phyloP scores from a whole-genome alignment of 2,797 vertebrate species.

The Melanotaenia pygmaea region DNA sequence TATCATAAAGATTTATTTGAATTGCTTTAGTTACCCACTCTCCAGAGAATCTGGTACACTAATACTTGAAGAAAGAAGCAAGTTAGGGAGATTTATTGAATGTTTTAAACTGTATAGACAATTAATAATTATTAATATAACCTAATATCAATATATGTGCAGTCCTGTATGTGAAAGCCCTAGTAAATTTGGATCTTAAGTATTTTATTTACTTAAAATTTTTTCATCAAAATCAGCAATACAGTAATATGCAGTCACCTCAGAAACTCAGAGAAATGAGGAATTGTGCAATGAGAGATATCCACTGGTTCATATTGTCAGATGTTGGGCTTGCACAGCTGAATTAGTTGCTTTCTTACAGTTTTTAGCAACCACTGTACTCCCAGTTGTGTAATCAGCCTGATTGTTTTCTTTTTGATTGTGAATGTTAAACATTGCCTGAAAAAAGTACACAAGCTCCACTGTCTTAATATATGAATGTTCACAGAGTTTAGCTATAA shows the following conservation, averaged over 20 bases:
- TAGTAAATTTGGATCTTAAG: constrained; percentile 81
- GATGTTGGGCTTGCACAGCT: constrained; percentile 40
- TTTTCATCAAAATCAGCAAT: constrained; percentile 80
- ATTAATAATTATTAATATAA: constrained; percentile 83
- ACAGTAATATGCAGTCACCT: constrained; percentile 82
- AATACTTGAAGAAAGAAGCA: constrained; percentile 85
- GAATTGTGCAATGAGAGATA: constrained; percentile 58
- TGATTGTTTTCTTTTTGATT: constrained; percentile 29
- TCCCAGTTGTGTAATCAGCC: constrained; percentile 36
- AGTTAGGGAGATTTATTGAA: constrained; percentile 75
- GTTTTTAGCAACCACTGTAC: constrained; percentile 25
- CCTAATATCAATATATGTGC: constrained; percentile 84
- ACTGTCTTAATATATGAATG: constrained; percentile 76
- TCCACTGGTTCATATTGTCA: constrained; percentile 45
- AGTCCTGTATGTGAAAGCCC: constrained; percentile 84
- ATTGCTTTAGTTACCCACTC: constrained; percentile 70
- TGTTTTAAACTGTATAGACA: constrained; percentile 83
- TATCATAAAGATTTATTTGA: constrained; percentile 76
- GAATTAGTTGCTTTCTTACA: constrained; percentile 56
- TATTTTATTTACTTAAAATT: constrained; percentile 66
- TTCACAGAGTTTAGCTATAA: constrained; percentile 62
- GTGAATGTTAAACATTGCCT: constrained; percentile 70
- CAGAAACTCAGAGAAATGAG: constrained; percentile 69
- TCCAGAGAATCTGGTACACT: constrained; percentile 80
- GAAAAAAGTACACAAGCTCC: constrained; percentile 60